Percentiles rank a stretch among this genome's conserved stretches.
Conservation (phyloP, 2,797 vertebrate genomes). For the Pangasius sanitwongsei region DNA sequence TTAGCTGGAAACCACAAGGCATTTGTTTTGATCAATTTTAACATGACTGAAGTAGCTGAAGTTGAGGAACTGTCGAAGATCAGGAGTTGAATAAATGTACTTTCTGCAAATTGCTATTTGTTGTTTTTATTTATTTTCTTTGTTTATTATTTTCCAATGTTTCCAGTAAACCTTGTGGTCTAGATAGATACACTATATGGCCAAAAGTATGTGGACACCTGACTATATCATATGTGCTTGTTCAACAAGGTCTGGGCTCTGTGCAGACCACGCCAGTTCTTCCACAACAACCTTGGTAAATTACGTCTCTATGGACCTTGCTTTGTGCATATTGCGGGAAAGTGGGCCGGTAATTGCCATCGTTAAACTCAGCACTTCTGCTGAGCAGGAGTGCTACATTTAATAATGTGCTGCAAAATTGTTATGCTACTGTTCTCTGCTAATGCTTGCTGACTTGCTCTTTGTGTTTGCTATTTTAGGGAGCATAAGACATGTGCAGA, state of each 20-base stretch:
- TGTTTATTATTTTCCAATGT: neutral
- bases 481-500: slow-evolving; percentile 21
- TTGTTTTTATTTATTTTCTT: neutral
- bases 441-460: slow-evolving; percentile 38
- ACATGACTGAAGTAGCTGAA: neutral
- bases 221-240: neutral
- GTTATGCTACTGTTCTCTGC: slow-evolving; percentile 24
- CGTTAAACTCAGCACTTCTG: slow-evolving; percentile 69
- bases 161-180: neutral
- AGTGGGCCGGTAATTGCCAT: slow-evolving; percentile 75
- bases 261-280: neutral
- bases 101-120: neutral
- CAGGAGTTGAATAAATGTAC: neutral
- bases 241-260: neutral
- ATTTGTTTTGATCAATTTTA: neutral
- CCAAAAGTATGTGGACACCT: neutral
- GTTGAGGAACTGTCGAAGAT: neutral
- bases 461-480: slow-evolving; percentile 20
- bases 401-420: slow-evolving; percentile 76
- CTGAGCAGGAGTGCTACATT: slow-evolving; percentile 67
- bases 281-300: neutral
- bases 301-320: neutral
- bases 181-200: neutral
- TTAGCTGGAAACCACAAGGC: neutral
- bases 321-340: slow-evolving; percentile 66